A percentile compares a stretch with the other conserved stretches of the same genome.
phyloP scores from a whole-genome alignment of 2,888 invertebrate genomes.

The Xylota segnis region DNA sequence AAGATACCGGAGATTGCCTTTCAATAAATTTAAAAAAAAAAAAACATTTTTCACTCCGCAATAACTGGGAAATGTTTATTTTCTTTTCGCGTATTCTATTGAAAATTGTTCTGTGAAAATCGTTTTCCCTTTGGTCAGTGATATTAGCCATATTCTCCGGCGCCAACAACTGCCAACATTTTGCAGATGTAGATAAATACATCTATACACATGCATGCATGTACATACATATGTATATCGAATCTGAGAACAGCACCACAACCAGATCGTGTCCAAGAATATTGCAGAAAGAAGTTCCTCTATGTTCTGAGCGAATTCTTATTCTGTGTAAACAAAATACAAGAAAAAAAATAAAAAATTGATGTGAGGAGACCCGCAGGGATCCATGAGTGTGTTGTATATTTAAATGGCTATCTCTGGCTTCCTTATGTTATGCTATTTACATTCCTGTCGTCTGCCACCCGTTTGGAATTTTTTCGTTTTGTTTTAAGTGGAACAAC shows the following conservation, averaged over 20 bases:
- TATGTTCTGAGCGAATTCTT: background rate
- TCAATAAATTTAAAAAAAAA: slow-evolving; percentile 1
- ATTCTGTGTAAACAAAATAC: slow-evolving; percentile 27
- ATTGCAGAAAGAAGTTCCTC: slow-evolving; percentile 12
- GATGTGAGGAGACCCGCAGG: background rate
- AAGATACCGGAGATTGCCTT: slow-evolving; percentile 12
- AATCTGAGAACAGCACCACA: background rate
- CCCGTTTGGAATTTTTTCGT: slow-evolving; percentile 7
- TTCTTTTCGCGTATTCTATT: slow-evolving; percentile 10
- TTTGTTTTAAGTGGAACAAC: slow-evolving; percentile 17
- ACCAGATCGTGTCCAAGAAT: slow-evolving; percentile 4
- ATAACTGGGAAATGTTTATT: slow-evolving; percentile 11
- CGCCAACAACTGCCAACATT: slow-evolving; percentile 21
- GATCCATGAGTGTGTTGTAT: slow-evolving; percentile 1
- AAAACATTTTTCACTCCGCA: background rate
- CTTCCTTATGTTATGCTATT: slow-evolving; percentile 40
- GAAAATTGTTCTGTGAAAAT: slow-evolving; percentile 1
- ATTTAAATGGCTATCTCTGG: slow-evolving; percentile 30
- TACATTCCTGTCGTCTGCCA: slow-evolving; percentile 46
- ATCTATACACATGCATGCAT: background rate
- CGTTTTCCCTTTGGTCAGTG: background rate
- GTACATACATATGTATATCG: background rate
- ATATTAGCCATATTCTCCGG: slow-evolving; percentile 23
- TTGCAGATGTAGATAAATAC: background rate
- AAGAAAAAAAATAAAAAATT: slow-evolving; percentile 10